phyloP scores from a whole-genome alignment of 2,888 invertebrate species.

The Aphidoletes aphidimyza region DNA sequence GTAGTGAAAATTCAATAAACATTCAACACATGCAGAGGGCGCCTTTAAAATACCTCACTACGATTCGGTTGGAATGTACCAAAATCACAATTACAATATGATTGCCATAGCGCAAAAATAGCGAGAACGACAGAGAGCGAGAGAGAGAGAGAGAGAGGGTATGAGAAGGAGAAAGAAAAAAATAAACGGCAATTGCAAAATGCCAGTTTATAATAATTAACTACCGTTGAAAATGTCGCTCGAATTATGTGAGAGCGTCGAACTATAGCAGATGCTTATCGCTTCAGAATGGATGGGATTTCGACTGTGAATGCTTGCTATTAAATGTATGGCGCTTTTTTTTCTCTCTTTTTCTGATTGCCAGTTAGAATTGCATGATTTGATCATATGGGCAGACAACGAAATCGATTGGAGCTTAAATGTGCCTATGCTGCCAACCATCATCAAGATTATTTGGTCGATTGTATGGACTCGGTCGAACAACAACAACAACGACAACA shows the following conservation, averaged over 20 bases:
- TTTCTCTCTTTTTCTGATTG: background rate
- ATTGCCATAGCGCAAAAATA: background rate
- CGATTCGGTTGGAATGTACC: background rate
- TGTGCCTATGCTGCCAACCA: too few species aligned
- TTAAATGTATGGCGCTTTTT: too few species aligned
- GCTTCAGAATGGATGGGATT: too few species aligned
- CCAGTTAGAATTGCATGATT: background rate
- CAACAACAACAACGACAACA: too few species aligned
- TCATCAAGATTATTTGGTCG: background rate
- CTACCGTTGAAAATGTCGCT: conserved; percentile 1
- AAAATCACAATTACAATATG: conserved; percentile 4
- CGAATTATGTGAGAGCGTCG: background rate
- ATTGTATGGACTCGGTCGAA: background rate
- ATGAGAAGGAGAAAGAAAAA: too few species aligned
- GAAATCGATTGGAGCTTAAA: background rate
- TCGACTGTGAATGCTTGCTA: too few species aligned
- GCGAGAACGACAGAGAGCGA: too few species aligned
- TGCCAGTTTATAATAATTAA: conserved; percentile 50
- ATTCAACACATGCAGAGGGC: too few species aligned
- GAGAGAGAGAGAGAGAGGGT: too few species aligned
- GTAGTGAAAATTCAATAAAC: too few species aligned
- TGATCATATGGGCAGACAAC: background rate
- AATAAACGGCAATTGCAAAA: conserved; percentile 15
- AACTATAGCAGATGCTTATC: conserved; percentile 43
- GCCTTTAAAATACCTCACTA: too few species aligned